These are phyloP conservation scores for Bombus cullumanus DNA, from an alignment of 1,140 invertebrate species.

Conservation along the genomic window DNA sequence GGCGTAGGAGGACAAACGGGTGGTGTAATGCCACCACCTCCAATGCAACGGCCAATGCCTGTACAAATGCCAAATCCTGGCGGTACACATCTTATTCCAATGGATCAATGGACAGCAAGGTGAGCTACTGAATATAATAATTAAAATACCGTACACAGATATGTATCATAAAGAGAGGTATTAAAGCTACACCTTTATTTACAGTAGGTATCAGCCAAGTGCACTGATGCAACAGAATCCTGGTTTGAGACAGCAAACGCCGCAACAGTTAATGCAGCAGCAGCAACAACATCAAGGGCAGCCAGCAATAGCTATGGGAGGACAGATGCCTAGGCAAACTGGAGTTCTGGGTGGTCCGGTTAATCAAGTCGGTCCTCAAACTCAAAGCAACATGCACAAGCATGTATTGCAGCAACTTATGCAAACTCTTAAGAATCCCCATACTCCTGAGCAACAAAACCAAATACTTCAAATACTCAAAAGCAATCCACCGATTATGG, in stretches of 20 bases:
- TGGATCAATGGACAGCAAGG: constrained; percentile 88
- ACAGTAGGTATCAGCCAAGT: constrained; percentile 74
- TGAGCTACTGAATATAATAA: constrained; percentile 64
- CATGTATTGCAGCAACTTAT: constrained; percentile 95
- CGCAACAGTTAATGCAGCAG: constrained; percentile 79
- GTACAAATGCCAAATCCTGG: constrained; percentile 80
- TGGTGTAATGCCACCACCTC: constrained; percentile 87
- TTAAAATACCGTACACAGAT: neutral
- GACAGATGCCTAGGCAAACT: constrained; percentile 80
- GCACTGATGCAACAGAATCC: constrained; percentile 81
- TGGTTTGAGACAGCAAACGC: constrained; percentile 80
- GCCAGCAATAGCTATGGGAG: constrained; percentile 78
- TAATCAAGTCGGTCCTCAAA: constrained; percentile 77
- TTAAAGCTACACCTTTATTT: neutral
- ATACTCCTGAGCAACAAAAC: constrained; percentile 95
- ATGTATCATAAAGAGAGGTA: neutral
- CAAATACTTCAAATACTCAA: constrained; percentile 97
- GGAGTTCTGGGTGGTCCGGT: constrained; percentile 81
- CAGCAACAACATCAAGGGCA: constrained; percentile 81
- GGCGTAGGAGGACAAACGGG: constrained; percentile 82
- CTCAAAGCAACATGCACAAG: constrained; percentile 84
- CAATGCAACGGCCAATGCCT: constrained; percentile 84
- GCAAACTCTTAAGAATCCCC: constrained; percentile 93
- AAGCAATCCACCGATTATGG: constrained; percentile 97
- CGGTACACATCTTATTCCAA: constrained; percentile 84